These are phyloP conservation scores for Ctenochaetus hawaiiensis DNA, from an alignment of 2,797 vertebrate species.

Conservation along the genomic window DNA sequence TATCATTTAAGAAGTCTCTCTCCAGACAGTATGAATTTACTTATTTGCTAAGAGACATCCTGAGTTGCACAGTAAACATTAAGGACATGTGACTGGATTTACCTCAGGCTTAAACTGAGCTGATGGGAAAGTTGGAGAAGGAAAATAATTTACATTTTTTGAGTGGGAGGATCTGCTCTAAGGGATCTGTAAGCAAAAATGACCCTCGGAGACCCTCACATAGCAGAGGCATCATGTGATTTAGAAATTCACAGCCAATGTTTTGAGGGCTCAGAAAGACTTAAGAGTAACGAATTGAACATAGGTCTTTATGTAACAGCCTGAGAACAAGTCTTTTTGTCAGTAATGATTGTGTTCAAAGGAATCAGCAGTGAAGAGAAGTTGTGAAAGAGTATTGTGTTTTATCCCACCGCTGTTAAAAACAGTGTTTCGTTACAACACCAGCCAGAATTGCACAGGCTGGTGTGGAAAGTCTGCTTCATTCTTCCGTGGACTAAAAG, in stretches of 20 bases:
- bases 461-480: slow-evolving; percentile 1
- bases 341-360: not conserved
- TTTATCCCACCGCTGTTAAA: not conserved
- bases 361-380: slow-evolving; percentile 3
- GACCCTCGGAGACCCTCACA: not conserved
- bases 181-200: slow-evolving; percentile 18
- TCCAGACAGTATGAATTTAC: not conserved
- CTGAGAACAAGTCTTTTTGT: not conserved
- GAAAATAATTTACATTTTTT: slow-evolving; percentile 21
- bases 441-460: not conserved
- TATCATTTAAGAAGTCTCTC: not conserved
- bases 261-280: slow-evolving; percentile 41
- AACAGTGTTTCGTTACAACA: slow-evolving; percentile 35
- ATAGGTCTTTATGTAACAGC: slow-evolving; percentile 17
- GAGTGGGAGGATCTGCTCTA: not conserved
- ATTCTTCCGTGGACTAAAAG: not conserved
- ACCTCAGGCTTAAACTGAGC: slow-evolving; percentile 51
- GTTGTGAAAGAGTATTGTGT: slow-evolving; percentile 48
- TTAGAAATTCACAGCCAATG: slow-evolving; percentile 24
- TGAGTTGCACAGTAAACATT: slow-evolving; percentile 50
- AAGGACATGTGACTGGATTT: slow-evolving; percentile 69
- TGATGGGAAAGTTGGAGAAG: slow-evolving; percentile 24
- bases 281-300: slow-evolving; percentile 2
- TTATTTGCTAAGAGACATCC: slow-evolving; percentile 20
- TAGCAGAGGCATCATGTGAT: slow-evolving; percentile 58